These are phyloP conservation scores for Erebia epiphron DNA, from an alignment of 2,888 invertebrate species.

Conservation along the genomic window DNA sequence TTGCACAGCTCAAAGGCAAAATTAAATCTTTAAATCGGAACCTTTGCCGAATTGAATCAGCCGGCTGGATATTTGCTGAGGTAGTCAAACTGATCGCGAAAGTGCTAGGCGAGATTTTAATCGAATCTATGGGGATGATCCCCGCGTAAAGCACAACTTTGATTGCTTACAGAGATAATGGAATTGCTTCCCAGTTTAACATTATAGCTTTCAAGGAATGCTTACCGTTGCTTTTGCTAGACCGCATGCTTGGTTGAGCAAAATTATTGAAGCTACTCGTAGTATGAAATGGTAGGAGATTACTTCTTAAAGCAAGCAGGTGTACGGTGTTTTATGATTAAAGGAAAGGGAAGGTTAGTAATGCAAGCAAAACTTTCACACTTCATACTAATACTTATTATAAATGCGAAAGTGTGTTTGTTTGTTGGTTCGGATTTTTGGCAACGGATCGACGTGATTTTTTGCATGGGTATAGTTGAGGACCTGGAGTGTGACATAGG, in stretches of 20 bases:
- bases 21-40: conserved; percentile 26
- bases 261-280: not conserved
- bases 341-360: too few relatives aligned
- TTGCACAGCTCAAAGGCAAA: conserved; percentile 23
- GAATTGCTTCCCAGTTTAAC: conserved; percentile 42
- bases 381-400: too few relatives aligned
- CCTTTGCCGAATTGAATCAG: conserved; percentile 22
- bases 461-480: too few relatives aligned
- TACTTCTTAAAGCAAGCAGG: not conserved
- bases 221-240: conserved; percentile 12
- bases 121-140: conserved; percentile 44
- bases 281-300: not conserved
- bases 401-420: too few relatives aligned
- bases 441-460: too few relatives aligned
- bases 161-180: conserved; percentile 50
- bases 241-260: not conserved
- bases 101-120: conserved; percentile 48
- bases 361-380: too few relatives aligned
- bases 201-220: conserved; percentile 13
- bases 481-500: too few relatives aligned
- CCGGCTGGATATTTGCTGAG: conserved; percentile 22
- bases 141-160: conserved; percentile 45
- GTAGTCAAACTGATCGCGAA: conserved; percentile 39
- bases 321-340: not conserved
- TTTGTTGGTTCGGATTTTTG: too few relatives aligned